Conservation (phyloP, 2,888 invertebrate species). For the Agonopterix alstromeriana region DNA sequence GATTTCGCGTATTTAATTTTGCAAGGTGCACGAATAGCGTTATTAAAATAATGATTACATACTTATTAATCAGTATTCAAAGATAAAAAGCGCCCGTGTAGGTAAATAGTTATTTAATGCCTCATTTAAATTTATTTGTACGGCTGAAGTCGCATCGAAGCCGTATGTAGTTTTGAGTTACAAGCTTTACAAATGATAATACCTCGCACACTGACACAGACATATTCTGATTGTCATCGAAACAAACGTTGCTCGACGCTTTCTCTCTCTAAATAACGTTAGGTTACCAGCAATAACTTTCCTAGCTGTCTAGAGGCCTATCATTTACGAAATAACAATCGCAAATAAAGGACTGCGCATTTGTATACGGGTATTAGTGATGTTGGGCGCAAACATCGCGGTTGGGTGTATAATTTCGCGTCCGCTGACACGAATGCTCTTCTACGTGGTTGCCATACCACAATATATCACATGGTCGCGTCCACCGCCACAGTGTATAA, state of each 20-base stretch:
- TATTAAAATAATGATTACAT: constrained; percentile 23
- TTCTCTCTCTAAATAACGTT: constrained; percentile 48
- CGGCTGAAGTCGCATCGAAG: constrained; percentile 32
- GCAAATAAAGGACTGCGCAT: constrained; percentile 50
- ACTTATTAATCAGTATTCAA: constrained; percentile 14
- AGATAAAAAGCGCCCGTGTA: constrained; percentile 12
- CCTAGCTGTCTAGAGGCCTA: constrained; percentile 53
- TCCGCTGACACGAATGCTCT: constrained; percentile 56
- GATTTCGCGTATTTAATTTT: constrained; percentile 38
- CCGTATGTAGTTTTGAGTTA: constrained; percentile 27
- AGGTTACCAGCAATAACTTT: constrained; percentile 49
- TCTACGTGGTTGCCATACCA: constrained; percentile 44
- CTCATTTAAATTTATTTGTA: constrained; percentile 38
- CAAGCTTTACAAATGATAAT: constrained; percentile 55
- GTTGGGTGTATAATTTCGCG: constrained; percentile 65
- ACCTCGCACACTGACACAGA: constrained; percentile 49
- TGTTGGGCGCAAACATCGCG: constrained; percentile 51
- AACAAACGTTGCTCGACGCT: constrained; percentile 48
- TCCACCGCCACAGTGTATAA: constrained; percentile 60
- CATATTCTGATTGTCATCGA: constrained; percentile 65
- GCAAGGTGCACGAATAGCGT: constrained; percentile 18
- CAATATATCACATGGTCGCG: constrained; percentile 69
- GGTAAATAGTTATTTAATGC: constrained; percentile 15
- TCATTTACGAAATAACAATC: constrained; percentile 66
- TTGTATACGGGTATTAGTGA: constrained; percentile 47